Evolutionary conservation across 2,797 vertebrate species (phyloP).

Genomic region (Sebastes jordani): DNA sequence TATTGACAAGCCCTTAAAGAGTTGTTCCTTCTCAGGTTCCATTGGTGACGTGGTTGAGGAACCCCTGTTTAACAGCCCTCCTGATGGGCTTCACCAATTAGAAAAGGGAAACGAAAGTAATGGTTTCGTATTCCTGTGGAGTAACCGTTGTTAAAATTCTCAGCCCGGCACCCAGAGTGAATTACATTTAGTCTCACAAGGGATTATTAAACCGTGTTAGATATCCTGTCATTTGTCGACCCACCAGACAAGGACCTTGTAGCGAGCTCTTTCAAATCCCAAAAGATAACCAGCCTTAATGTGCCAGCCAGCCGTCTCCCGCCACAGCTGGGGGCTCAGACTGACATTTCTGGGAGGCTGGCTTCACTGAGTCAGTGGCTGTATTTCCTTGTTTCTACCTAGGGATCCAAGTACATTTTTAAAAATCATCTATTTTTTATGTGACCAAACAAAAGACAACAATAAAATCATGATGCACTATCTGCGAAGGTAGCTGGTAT

Average conservation of each 20-base stretch:
- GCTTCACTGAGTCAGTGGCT: conserved; percentile 4
- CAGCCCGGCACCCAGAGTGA: conserved; percentile 10
- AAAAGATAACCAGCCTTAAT: conserved; percentile 24
- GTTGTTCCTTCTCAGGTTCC: neutral
- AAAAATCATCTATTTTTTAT: neutral
- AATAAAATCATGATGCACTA: neutral
- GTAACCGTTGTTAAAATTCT: conserved; percentile 13
- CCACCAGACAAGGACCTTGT: conserved; percentile 21
- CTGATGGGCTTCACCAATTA: conserved; percentile 10
- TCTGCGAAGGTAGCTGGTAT: neutral
- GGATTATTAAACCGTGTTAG: conserved; percentile 29
- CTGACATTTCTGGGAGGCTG: conserved; percentile 55
- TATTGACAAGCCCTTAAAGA: neutral
- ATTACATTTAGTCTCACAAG: conserved; percentile 39
- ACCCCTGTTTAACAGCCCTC: conserved; percentile 10
- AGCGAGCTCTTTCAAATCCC: conserved; percentile 7
- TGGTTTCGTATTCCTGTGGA: conserved; percentile 34
- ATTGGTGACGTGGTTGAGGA: conserved; percentile 5
- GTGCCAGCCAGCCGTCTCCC: conserved; percentile 37
- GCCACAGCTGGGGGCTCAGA: conserved; percentile 36
- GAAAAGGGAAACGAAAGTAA: conserved; percentile 9
- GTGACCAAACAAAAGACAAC: neutral
- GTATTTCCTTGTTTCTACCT: conserved; percentile 7
- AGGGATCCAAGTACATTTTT: neutral
- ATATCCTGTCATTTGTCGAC: conserved; percentile 35